These are phyloP conservation scores for Machimus atricapillus DNA, from an alignment of 2,888 invertebrate genomes.

Conservation along the genomic window DNA sequence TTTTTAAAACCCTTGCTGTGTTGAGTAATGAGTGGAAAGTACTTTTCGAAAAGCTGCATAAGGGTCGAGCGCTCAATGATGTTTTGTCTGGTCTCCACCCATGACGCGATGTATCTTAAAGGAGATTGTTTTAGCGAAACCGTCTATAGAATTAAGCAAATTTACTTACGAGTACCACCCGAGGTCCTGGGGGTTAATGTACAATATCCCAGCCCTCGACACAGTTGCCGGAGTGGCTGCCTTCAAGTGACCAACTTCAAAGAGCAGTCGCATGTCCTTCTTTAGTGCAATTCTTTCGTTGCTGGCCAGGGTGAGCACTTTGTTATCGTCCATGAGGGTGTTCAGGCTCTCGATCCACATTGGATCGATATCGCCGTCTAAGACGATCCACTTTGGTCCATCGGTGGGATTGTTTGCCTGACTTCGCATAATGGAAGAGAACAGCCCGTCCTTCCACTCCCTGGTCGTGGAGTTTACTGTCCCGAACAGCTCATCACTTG, in stretches of 20 bases:
- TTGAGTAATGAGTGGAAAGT: conserved; percentile 85
- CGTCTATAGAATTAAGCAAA: conserved; percentile 77
- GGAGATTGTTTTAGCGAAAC: background rate
- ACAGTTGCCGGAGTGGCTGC: conserved; percentile 97
- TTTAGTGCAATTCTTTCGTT: conserved; percentile 94
- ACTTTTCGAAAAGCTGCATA: conserved; percentile 90
- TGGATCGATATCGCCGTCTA: conserved; percentile 96
- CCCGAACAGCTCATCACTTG: conserved; percentile 94
- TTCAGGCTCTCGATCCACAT: conserved; percentile 99
- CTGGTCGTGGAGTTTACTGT: conserved; percentile 91
- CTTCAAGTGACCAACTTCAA: conserved; percentile 88
- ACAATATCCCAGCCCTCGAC: conserved; percentile 91
- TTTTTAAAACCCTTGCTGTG: conserved; percentile 78
- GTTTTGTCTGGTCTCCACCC: conserved; percentile 80
- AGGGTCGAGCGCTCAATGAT: conserved; percentile 80
- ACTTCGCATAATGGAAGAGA: conserved; percentile 92
- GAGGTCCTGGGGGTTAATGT: conserved; percentile 91
- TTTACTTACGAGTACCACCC: conserved; percentile 90
- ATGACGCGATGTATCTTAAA: conserved; percentile 68
- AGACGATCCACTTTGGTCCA: conserved; percentile 92
- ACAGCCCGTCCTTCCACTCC: conserved; percentile 90
- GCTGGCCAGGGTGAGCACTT: conserved; percentile 89
- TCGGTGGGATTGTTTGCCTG: conserved; percentile 87
- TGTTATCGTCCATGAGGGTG: conserved; percentile 97
- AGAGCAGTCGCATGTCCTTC: conserved; percentile 85